Base-by-base conservation (phyloP, 2,888 invertebrate genomes). In the Phortica magna region DNA sequence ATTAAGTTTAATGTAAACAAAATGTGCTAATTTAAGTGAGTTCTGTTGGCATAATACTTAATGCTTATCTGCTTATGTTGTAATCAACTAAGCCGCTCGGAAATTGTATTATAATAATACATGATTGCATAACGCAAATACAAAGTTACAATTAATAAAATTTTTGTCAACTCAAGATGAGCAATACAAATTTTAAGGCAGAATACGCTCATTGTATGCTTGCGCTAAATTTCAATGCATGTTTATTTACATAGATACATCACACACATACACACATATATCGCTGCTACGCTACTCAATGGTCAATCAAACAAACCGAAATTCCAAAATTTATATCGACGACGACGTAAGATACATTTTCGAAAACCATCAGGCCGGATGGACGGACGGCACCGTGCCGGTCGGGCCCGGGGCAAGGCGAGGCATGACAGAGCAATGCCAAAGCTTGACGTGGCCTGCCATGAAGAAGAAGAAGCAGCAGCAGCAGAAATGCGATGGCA, bases 401-500 rank as follows among this genome's bases (percentile, higher is more conserved):
- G 53, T 2, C 10, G 53, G 10, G 53, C 7, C 7, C n/a, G 53
- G 10, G 53, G 53, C n/a, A n/a, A 2, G 7, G 53, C 53, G n/a
- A n/a, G n/a, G 7, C 19, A 22, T 22, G 61, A 19, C 61, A 61
- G 17, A 61, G 12, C 19, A 61, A 61, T 55, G 55, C 31, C 31
- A 31, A 31, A 31, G 31, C 31, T 55, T 14, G 55, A 55, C 17
- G 55, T 55, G 55, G 55, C 12, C 14, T 17, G 17, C 14, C 2
- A 55, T 5, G n/a, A 55, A 55, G 55, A n/a, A 9, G 55, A 55
- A 7, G 55, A 17, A n/a, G n/a, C n/a, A n/a, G n/a, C n/a, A 55
- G 55, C 1, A 9, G 55, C 10, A 7, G 55, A 17, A 3, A 4
- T 31, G 10, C 17, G 61, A 17, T 61, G 83, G 81, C 88, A 85